Evolutionary conservation across 2,113 vertebrate species (phyloP).

Genomic region (Leucosticte australis): DNA sequence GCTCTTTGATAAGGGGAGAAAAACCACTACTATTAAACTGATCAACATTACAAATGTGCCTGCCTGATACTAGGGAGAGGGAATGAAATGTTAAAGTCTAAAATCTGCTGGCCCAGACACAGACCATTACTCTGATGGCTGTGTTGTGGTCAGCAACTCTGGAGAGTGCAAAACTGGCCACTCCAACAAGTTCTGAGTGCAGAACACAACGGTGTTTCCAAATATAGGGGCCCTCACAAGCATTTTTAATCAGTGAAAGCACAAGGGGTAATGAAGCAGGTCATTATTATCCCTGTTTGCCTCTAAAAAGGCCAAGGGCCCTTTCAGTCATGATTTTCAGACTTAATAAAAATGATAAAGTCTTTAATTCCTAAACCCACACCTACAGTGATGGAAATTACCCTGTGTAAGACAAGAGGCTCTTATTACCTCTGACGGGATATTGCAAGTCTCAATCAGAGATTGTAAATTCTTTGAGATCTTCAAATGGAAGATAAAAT

Average conservation of each 20-base stretch:
- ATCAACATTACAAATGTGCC: not conserved
- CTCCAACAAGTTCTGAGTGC: not conserved
- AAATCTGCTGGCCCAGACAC: not conserved
- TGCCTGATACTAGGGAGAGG: not conserved
- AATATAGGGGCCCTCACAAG: not conserved
- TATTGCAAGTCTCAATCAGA: conserved; percentile 16
- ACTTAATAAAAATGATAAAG: not conserved
- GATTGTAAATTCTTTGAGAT: conserved; percentile 35
- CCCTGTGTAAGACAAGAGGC: not conserved
- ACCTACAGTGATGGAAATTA: not conserved
- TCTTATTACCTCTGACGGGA: not conserved
- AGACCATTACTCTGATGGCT: not conserved
- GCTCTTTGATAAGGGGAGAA: not conserved
- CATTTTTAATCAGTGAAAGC: not conserved
- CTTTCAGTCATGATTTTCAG: not conserved
- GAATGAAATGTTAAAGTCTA: not conserved
- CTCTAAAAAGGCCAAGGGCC: not conserved
- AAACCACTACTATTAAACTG: not conserved
- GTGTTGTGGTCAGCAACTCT: not conserved
- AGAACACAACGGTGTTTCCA: not conserved
- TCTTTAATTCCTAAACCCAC: not conserved
- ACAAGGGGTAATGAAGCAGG: not conserved
- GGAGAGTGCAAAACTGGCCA: not conserved
- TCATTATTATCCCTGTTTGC: not conserved
- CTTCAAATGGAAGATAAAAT: conserved; percentile 53